Conservation (phyloP, 2,888 invertebrate species). For the Lasioglossum calceatum region DNA sequence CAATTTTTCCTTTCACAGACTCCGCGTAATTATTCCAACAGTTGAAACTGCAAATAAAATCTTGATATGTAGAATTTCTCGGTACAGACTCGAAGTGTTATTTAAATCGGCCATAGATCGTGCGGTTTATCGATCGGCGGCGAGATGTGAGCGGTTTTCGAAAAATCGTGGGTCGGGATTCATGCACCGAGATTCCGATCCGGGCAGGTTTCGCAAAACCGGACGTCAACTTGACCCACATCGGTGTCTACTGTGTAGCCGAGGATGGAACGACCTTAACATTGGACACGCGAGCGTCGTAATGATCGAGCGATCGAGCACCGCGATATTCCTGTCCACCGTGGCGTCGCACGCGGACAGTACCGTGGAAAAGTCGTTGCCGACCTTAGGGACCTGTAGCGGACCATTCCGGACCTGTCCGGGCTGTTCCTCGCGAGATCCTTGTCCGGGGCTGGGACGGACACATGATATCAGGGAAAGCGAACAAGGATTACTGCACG, state of each 20-base stretch:
- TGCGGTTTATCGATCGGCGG: not conserved
- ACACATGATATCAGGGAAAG: conserved; percentile 76
- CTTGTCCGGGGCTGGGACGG: conserved; percentile 25
- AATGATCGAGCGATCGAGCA: conserved; percentile 10
- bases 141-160: not conserved
- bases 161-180: not conserved
- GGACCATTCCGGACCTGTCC: not conserved
- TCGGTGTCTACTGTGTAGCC: conserved; percentile 51
- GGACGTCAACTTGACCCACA: conserved; percentile 80
- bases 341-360: not conserved
- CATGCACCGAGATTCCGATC: conserved; percentile 32
- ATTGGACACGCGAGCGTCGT: conserved; percentile 59
- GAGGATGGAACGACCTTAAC: conserved; percentile 76
- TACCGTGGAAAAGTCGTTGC: not conserved
- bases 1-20: not conserved
- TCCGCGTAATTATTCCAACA: not conserved
- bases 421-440: conserved; percentile 12
- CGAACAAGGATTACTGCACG: conserved; percentile 73
- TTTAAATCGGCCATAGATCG: not conserved
- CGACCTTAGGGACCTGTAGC: not conserved
- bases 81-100: not conserved
- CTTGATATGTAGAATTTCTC: not conserved
- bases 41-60: not conserved
- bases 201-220: conserved; percentile 67
- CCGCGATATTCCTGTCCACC: conserved; percentile 11